A percentile compares a stretch with the other conserved stretches of the same genome.
phyloP scores from a whole-genome alignment of 2,888 invertebrate species.

The Caenorhabditis afra region DNA sequence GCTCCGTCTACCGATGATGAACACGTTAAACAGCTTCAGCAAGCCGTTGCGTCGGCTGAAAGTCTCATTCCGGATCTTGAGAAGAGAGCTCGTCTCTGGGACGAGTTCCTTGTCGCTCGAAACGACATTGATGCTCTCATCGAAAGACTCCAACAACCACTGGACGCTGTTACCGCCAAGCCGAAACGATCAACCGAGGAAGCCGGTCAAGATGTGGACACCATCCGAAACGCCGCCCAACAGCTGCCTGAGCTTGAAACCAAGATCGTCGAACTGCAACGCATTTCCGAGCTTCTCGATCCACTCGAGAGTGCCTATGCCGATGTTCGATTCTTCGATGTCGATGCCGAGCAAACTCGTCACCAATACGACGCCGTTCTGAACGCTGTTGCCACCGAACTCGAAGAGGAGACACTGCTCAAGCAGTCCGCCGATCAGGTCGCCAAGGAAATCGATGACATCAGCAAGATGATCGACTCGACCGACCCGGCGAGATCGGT shows the following conservation, averaged over 20 bases:
- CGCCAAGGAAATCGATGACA: too few relatives aligned
- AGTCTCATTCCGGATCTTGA: constrained; percentile 55
- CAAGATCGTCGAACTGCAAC: constrained; percentile 63
- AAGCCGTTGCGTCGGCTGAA: constrained; percentile 53
- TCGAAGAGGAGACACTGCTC: constrained; percentile 63
- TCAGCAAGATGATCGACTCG: too few relatives aligned
- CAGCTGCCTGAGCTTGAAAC: constrained; percentile 51
- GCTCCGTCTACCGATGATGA: constrained; percentile 13
- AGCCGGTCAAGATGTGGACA: constrained; percentile 32
- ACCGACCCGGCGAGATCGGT: too few relatives aligned
- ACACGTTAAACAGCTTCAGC: constrained; percentile 27
- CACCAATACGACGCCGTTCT: constrained; percentile 69
- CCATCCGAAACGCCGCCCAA: constrained; percentile 27
- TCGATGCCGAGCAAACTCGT: constrained; percentile 71
- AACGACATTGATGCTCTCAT: constrained; percentile 60
- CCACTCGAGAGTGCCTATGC: background rate
- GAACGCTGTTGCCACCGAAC: constrained; percentile 52
- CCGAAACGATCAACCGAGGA: constrained; percentile 44
- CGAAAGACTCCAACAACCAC: constrained; percentile 44
- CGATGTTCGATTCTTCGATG: constrained; percentile 60
- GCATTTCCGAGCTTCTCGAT: constrained; percentile 66
- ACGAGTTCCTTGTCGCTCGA: constrained; percentile 66
- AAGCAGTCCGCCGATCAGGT: constrained; percentile 28
- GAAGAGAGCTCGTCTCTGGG: constrained; percentile 56
- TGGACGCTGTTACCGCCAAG: constrained; percentile 59